A percentile compares a stretch with the other conserved stretches of the same genome.
These are phyloP conservation scores for Aegithalos caudatus DNA, from an alignment of 2,113 vertebrate genomes.

Conservation along the genomic window DNA sequence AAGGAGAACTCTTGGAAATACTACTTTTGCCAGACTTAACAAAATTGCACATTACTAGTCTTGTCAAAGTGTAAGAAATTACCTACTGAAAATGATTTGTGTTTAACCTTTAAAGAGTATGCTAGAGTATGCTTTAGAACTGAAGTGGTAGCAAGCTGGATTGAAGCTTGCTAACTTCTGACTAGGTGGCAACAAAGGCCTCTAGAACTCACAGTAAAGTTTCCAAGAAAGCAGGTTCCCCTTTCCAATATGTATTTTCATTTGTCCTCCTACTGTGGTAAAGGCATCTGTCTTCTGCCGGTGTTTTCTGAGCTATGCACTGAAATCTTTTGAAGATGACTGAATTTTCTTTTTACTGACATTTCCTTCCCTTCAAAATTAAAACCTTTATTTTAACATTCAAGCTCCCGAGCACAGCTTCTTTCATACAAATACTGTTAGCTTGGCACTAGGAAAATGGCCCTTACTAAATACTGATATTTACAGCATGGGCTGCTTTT, in stretches of 20 bases:
- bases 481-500: background rate
- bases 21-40: background rate
- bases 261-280: background rate
- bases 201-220: background rate
- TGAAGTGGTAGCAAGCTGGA: background rate
- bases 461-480: background rate
- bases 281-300: background rate
- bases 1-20: background rate
- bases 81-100: fast-evolving
- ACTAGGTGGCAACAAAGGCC: background rate
- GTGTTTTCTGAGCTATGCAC: background rate
- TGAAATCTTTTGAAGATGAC: background rate
- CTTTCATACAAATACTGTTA: background rate
- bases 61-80: background rate
- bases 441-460: background rate
- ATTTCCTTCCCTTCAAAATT: background rate
- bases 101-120: background rate
- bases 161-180: background rate
- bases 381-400: background rate
- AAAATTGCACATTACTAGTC: background rate
- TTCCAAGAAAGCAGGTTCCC: background rate
- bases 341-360: background rate
- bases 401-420: background rate
- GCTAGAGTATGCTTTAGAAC: background rate
- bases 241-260: background rate